A percentile compares a stretch with the other conserved stretches of the same genome.
These are phyloP conservation scores for Calliopum simillimum DNA, from an alignment of 2,888 invertebrate species.

Conservation along the genomic window DNA sequence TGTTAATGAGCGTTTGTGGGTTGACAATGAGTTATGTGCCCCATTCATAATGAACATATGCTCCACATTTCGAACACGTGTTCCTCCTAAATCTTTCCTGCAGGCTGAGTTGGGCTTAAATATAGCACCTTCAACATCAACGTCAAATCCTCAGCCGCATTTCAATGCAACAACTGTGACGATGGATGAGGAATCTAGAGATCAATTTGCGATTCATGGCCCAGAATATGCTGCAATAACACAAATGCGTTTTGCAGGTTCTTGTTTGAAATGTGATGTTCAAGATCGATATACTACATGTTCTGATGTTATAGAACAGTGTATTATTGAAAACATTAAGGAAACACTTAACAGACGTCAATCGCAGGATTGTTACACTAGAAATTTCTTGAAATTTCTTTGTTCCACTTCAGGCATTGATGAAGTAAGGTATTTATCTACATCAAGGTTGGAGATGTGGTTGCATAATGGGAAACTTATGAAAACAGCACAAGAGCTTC, in stretches of 20 bases:
- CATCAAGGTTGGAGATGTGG: constrained; percentile 86
- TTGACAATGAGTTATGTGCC: constrained; percentile 91
- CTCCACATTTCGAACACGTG: constrained; percentile 67
- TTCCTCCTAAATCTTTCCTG: constrained; percentile 57
- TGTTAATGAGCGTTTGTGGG: constrained; percentile 92
- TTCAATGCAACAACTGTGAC: constrained; percentile 49
- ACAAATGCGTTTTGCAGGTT: constrained; percentile 49
- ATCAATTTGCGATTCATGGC: constrained; percentile 49
- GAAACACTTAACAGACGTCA: constrained; percentile 89
- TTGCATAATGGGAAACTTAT: constrained; percentile 95
- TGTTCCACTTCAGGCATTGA: constrained; percentile 87
- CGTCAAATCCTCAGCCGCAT: constrained; percentile 17
- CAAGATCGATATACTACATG: constrained; percentile 71
- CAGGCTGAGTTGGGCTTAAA: constrained; percentile 49
- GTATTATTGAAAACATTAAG: constrained; percentile 87
- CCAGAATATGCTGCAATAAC: constrained; percentile 63
- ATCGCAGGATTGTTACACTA: constrained; percentile 87
- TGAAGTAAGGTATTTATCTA: constrained; percentile 72
- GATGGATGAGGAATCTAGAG: constrained; percentile 70
- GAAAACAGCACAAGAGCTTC: constrained; percentile 90
- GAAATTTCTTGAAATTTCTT: constrained; percentile 88
- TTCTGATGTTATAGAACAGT: constrained; percentile 72
- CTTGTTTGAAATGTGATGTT: constrained; percentile 68
- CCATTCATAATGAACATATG: constrained; percentile 92
- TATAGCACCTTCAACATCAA: constrained; percentile 6